Conservation (phyloP, 2,797 vertebrate genomes). For the Ptychadena robeensis region DNA sequence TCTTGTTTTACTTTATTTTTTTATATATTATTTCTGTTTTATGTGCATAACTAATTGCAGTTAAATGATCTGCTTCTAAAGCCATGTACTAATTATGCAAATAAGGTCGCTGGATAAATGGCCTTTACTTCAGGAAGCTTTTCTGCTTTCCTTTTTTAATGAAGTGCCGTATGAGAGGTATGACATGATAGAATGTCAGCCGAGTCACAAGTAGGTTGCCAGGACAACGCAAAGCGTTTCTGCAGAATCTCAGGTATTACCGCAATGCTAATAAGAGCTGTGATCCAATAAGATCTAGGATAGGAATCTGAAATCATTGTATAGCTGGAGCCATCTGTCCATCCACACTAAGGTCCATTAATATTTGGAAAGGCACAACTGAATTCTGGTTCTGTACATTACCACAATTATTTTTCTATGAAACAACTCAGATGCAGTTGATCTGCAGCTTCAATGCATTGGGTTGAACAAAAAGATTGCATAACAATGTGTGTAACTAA, state of each 20-base stretch:
- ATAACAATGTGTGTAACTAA: too few relatives aligned
- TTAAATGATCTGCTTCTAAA: not conserved
- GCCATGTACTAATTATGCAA: conserved; percentile 4
- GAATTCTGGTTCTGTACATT: too few relatives aligned
- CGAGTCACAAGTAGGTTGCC: not conserved
- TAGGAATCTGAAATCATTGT: too few relatives aligned
- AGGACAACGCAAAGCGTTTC: conserved; percentile 35
- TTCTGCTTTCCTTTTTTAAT: conserved; percentile 17
- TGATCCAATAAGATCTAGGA: not conserved
- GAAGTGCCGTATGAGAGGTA: conserved; percentile 8
- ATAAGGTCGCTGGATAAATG: not conserved
- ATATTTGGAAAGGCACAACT: too few relatives aligned
- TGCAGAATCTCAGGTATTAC: conserved; percentile 31
- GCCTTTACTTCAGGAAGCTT: not conserved
- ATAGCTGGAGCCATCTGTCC: too few relatives aligned
- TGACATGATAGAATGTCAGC: conserved; percentile 32
- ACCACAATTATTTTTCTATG: too few relatives aligned
- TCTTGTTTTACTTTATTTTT: too few relatives aligned
- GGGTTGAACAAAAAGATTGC: too few relatives aligned
- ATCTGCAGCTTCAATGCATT: too few relatives aligned
- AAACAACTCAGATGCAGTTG: too few relatives aligned
- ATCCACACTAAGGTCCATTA: too few relatives aligned
- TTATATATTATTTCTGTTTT: too few relatives aligned
- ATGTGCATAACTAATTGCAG: not conserved
- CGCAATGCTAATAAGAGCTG: conserved; percentile 14